These are phyloP conservation scores for Pachyuromys duprasi DNA, from an alignment of 2,797 vertebrate species.

Conservation along the genomic window DNA sequence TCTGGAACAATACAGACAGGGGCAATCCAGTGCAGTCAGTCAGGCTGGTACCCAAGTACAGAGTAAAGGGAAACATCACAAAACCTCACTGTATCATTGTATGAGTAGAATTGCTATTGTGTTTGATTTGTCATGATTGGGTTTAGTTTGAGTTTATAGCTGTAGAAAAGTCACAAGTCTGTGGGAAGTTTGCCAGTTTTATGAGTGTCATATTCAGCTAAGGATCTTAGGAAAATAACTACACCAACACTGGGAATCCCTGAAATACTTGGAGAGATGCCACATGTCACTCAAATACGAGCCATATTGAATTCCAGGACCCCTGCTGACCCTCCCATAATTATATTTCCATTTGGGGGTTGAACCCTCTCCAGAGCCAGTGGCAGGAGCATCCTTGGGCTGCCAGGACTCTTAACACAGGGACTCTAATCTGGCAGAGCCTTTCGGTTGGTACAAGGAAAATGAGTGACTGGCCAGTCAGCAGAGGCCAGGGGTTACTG, in stretches of 20 bases:
- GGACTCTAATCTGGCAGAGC: not conserved
- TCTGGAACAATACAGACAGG: not conserved
- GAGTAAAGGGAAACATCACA: not conserved
- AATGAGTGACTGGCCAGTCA: not conserved
- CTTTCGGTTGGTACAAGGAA: no score
- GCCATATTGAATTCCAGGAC: not conserved
- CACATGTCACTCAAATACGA: not conserved
- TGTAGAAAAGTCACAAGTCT: not conserved
- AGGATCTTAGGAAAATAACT: not conserved
- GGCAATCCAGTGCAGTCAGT: not conserved
- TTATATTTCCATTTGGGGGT: not conserved
- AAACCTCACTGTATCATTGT: not conserved
- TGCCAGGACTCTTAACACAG: not conserved
- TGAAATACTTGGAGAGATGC: not conserved
- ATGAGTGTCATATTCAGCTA: not conserved
- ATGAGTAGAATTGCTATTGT: not conserved
- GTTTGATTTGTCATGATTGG: conserved; percentile 10
- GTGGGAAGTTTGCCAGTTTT: not conserved
- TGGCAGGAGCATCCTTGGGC: no score
- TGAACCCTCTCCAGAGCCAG: not conserved
- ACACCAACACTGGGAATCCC: not conserved
- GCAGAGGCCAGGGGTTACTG: not conserved
- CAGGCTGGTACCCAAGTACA: not conserved
- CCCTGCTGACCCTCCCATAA: not conserved
- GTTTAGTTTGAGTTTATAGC: conserved; percentile 29